phyloP scores from a whole-genome alignment of 2,797 vertebrate species.

The Microcaecilia unicolor region DNA sequence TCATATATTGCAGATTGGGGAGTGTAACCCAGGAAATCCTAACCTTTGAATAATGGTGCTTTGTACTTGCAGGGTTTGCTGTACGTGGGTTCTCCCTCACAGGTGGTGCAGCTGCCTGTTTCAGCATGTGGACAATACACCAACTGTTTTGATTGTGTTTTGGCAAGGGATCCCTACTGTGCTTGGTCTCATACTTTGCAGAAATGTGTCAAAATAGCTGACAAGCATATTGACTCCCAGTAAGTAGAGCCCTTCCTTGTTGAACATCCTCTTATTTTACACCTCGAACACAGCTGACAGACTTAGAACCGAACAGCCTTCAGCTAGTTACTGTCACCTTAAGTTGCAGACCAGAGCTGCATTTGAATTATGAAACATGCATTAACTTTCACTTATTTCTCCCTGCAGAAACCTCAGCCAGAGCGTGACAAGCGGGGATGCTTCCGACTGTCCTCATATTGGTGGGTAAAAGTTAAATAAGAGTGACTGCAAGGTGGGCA shows the following conservation, averaged over 20 bases:
- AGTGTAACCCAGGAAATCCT: too few species aligned
- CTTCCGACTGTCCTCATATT: slow-evolving; percentile 43
- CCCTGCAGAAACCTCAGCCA: slow-evolving; percentile 46
- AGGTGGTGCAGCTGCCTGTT: slow-evolving; percentile 54
- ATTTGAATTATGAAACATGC: too few species aligned
- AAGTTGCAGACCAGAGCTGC: too few species aligned
- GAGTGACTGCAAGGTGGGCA: too few species aligned
- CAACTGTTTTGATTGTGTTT: slow-evolving; percentile 57
- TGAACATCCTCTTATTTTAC: too few species aligned
- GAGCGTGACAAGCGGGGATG: slow-evolving; percentile 50
- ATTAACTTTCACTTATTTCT: too few species aligned
- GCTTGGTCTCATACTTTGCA: slow-evolving; percentile 37
- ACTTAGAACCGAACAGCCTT: too few species aligned
- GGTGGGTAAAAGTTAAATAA: slow-evolving; percentile 37
- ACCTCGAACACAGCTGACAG: too few species aligned
- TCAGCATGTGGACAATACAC: slow-evolving; percentile 46
- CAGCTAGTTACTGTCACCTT: too few species aligned
- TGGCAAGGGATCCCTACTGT: slow-evolving; percentile 67
- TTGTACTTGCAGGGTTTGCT: slow-evolving; percentile 43
- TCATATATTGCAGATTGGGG: too few species aligned
- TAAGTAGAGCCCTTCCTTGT: neutral
- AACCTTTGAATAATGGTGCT: too few species aligned
- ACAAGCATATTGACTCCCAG: rapidly evolving
- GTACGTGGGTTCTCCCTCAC: slow-evolving; percentile 51
- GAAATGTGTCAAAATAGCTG: slow-evolving; percentile 26